These are phyloP conservation scores for Chaetops frenatus DNA, from an alignment of 2,113 vertebrate genomes.

Conservation along the genomic window DNA sequence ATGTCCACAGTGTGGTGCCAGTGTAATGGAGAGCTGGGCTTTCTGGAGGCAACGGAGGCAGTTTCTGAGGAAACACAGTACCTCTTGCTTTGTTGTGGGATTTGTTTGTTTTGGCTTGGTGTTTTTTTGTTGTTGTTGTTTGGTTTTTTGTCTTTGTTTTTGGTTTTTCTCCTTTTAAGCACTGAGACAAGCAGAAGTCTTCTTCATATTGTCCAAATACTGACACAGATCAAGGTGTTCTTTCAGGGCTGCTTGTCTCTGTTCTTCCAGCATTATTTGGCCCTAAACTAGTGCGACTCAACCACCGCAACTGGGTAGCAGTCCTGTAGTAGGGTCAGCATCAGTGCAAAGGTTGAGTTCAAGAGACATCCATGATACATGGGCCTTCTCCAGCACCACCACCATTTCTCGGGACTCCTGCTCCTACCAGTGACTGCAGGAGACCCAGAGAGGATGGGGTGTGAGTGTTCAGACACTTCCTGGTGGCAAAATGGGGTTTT, in stretches of 20 bases:
- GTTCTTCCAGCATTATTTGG: fast-evolving
- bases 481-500: not conserved
- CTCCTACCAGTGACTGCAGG: not conserved
- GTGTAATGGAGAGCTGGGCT: not conserved
- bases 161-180: not conserved
- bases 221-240: not conserved
- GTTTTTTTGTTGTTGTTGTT: not conserved
- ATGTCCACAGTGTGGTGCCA: constrained; percentile 53
- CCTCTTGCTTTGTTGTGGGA: too few relatives aligned
- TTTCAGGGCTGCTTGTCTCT: not conserved
- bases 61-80: not conserved
- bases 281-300: fast-evolving
- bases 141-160: not conserved
- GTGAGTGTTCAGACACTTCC: not conserved
- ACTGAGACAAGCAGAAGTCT: not conserved
- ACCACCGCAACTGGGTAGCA: fast-evolving
- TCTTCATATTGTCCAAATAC: not conserved
- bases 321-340: not conserved
- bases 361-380: fast-evolving
- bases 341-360: fast-evolving
- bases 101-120: not conserved
- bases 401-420: fast-evolving
- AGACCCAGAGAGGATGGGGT: not conserved
- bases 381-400: fast-evolving
- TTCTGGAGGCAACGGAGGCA: fast-evolving